phyloP scores from a whole-genome alignment of 2,797 vertebrate species.

The Acanthiza pusilla region DNA sequence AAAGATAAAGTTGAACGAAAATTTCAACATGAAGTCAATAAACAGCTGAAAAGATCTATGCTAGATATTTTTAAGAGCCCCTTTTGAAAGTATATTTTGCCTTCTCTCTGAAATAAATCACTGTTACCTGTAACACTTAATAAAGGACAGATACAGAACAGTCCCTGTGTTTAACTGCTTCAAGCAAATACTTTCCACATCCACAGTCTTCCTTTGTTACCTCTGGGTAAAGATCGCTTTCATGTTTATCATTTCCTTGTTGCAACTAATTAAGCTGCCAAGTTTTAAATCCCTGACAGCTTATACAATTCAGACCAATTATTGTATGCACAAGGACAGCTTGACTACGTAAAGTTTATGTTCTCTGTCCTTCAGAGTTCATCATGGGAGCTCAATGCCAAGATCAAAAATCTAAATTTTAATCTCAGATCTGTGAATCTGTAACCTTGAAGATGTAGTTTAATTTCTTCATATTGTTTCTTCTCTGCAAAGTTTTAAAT shows the following conservation, averaged over 20 bases:
- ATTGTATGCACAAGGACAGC: not conserved
- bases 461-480: not conserved
- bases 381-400: not conserved
- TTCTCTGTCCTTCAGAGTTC: not conserved
- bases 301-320: not conserved
- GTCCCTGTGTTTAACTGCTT: not conserved
- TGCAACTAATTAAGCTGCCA: slow-evolving; percentile 20
- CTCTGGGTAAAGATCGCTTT: not conserved
- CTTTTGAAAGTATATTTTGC: not conserved
- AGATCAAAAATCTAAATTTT: not conserved
- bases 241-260: slow-evolving; percentile 12
- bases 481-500: not conserved
- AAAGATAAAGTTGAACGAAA: not conserved
- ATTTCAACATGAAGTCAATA: not conserved
- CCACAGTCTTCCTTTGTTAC: not conserved
- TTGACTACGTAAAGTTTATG: not conserved
- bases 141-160: not conserved
- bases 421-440: not conserved
- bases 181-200: not conserved
- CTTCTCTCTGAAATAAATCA: not conserved
- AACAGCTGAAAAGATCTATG: not conserved
- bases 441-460: not conserved
- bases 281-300: slow-evolving; percentile 14
- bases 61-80: not conserved
- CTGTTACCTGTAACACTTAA: not conserved